phyloP scores from a whole-genome alignment of 2,113 vertebrate genomes.

The Cheirogaleus medius region DNA sequence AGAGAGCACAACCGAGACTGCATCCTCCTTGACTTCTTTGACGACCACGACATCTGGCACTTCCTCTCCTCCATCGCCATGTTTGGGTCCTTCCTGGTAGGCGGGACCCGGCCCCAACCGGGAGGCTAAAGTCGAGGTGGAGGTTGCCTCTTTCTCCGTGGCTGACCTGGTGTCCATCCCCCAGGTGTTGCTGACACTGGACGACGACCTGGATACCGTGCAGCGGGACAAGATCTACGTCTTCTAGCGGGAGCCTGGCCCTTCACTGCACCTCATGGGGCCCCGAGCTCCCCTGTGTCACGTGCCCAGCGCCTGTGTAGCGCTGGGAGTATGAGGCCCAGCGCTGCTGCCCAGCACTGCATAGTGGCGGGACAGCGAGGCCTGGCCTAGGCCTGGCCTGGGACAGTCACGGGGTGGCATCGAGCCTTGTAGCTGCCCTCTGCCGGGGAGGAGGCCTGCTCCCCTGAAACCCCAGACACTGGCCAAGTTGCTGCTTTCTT shows the following conservation, averaged over 20 bases:
- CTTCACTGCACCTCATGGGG: neutral
- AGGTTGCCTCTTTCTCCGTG: fast-evolving
- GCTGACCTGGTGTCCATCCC: neutral
- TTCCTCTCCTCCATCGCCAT: constrained; percentile 98
- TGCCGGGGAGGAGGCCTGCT: neutral
- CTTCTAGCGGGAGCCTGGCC: constrained; percentile 83
- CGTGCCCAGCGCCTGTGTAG: neutral
- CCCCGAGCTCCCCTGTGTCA: neutral
- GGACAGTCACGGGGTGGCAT: neutral
- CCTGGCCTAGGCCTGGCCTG: neutral
- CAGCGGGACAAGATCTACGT: constrained; percentile 98
- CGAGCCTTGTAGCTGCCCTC: constrained; percentile 1
- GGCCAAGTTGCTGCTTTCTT: constrained; percentile 72
- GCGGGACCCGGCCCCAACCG: neutral
- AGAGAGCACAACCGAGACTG: constrained; percentile 97
- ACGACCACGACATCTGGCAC: constrained; percentile 99
- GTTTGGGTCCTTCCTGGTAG: constrained; percentile 98
- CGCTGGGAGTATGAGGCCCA: neutral
- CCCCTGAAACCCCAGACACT: neutral
- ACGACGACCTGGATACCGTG: constrained; percentile 94
- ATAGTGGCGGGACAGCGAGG: neutral
- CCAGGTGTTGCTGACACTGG: constrained; percentile 96
- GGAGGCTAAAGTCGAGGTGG: neutral
- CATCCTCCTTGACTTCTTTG: constrained; percentile 96
- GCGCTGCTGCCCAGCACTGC: neutral